Conservation (phyloP, 2,888 invertebrate genomes). For the Neoitamus cyanurus region DNA sequence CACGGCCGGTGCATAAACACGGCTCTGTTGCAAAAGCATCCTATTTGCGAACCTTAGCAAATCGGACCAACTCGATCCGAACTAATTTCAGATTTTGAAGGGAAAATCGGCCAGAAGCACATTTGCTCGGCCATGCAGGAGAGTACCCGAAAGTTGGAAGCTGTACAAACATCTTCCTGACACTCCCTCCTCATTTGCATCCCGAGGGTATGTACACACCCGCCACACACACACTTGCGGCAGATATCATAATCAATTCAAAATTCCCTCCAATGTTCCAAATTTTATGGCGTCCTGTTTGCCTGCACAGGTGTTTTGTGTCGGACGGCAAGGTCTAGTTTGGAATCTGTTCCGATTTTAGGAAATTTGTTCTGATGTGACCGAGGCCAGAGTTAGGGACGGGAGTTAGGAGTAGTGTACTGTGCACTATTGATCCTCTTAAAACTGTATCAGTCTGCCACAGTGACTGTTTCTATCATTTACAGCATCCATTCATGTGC, state of each 20-base stretch:
- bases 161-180: not conserved
- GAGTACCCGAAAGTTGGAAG: not conserved
- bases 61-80: not conserved
- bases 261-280: not conserved
- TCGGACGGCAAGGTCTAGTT: not conserved
- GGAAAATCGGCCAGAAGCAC: not conserved
- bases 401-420: not conserved
- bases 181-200: not conserved
- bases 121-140: not conserved
- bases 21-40: not conserved
- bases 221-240: not conserved
- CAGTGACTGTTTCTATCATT: constrained; percentile 9
- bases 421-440: constrained; percentile 26
- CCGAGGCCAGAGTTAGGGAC: not conserved
- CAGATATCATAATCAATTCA: not conserved
- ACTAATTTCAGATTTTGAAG: not conserved
- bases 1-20: not conserved
- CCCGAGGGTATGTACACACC: not conserved
- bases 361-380: not conserved
- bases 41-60: not conserved
- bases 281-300: constrained; percentile 15
- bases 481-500: constrained; percentile 25
- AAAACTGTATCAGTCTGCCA: constrained; percentile 31
- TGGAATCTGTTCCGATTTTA: not conserved
- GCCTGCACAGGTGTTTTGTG: constrained; percentile 6